Evolutionary conservation across 2,113 vertebrate genomes (phyloP), one percentile per base, ranked within the genome.

Genomic region (Corythaixoides concolor): DNA sequence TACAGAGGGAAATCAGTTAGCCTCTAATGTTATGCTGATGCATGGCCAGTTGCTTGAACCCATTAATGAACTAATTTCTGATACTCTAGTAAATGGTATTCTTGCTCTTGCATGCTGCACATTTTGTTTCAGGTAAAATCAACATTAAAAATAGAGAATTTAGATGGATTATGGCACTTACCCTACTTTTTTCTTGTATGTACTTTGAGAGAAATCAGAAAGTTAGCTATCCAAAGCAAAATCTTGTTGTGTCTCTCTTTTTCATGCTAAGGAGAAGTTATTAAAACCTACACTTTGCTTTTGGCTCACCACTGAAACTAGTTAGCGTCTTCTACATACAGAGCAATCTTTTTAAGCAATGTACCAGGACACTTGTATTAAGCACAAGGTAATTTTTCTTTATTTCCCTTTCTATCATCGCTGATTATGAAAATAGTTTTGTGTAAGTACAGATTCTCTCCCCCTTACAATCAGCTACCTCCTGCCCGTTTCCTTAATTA

Each of bases 61-160:
- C 95, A 95, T 97, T 98, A 97, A 97, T 96, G 96, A 97, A 97
- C 93, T 93, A 96, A 98, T 97, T 96, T 93, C 76, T 91, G 95
- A 89, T 97, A 94, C 94, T 96, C 87, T 58, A 73, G 95, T 59
- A 88, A 95, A 84, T 77, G 84, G 58, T 49, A 22, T 88, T 87
- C 92, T 88, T 96, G 81, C 82, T 83, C 49, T 91, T 96, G 81
- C 50, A 52, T 27, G 55, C 56, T 89, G 68, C 70, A 45, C 50
- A 68, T 83, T 92, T 93, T 87, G 37, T 96, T 97, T 97, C 62
- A 94, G 89, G 95, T 97, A 96, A 96, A 97, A 94, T 84, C 96
- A 95, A 90, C 92, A 70, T 77, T 63, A 47, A 55, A 92, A 89
- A 88, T 77, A 58, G 49, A 82, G 24, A 90, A 75, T 78, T 81